phyloP scores from a whole-genome alignment of 2,113 vertebrate genomes.

The Takifugu bimaculatus region DNA sequence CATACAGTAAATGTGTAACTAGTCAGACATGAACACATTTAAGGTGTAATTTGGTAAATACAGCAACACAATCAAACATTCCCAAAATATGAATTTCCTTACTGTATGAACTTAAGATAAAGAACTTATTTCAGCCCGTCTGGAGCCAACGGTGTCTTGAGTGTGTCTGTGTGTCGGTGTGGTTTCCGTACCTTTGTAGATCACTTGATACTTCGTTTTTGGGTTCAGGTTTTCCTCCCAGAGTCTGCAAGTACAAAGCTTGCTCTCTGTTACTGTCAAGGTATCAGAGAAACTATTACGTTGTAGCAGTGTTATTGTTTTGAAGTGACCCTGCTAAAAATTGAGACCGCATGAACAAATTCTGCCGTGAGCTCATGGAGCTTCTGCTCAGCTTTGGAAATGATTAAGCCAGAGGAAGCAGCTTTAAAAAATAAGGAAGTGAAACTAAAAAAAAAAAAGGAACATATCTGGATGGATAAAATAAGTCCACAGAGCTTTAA shows the following conservation, averaged over 20 bases:
- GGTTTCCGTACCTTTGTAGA: no score
- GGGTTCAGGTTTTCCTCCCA: not conserved
- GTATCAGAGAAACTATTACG: not conserved
- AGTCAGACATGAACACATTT: not conserved
- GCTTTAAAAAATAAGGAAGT: constrained; percentile 46
- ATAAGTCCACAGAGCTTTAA: no score
- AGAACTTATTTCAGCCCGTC: no score
- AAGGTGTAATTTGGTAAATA: not conserved
- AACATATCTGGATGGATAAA: constrained; percentile 1
- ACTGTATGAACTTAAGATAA: no score
- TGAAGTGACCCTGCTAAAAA: not conserved
- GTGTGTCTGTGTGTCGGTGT: no score
- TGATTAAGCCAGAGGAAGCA: constrained; percentile 44
- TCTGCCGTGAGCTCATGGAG: not conserved
- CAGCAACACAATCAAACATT: not conserved
- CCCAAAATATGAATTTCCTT: not conserved
- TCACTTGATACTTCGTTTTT: not conserved
- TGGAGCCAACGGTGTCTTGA: no score
- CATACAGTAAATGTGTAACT: no score
- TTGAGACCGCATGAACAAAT: not conserved
- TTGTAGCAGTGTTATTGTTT: no score
- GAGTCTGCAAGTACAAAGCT: not conserved
- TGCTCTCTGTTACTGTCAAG: not conserved
- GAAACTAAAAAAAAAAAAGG: constrained; percentile 29
- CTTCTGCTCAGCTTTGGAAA: constrained; percentile 2